phyloP scores from a whole-genome alignment of 2,888 invertebrate species.

The Muscina levida region DNA sequence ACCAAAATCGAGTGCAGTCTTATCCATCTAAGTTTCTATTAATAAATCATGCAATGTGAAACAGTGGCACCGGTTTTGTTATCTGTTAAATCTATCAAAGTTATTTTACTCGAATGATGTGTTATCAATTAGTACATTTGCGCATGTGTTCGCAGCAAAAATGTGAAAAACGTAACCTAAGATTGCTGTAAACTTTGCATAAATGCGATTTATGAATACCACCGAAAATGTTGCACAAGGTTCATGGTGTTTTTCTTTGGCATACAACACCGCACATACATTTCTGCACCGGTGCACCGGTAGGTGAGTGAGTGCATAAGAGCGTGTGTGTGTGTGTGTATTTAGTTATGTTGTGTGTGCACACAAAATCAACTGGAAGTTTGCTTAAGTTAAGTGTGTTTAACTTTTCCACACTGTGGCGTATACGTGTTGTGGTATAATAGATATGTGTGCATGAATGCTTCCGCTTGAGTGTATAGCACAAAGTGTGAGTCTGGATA shows the following conservation, averaged over 20 bases:
- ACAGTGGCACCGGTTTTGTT: too few species aligned
- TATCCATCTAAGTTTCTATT: too few species aligned
- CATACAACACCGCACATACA: too few species aligned
- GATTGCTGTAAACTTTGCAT: slow-evolving; percentile 56
- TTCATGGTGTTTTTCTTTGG: slow-evolving; percentile 28
- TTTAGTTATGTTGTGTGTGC: slow-evolving; percentile 11
- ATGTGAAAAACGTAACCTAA: background rate
- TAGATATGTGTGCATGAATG: background rate
- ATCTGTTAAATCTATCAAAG: too few species aligned
- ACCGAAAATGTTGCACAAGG: background rate
- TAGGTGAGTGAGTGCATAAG: background rate
- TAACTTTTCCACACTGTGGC: slow-evolving; percentile 34
- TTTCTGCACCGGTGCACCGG: too few species aligned
- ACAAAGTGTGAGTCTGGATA: background rate
- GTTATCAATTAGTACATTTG: too few species aligned
- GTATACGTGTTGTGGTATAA: slow-evolving; percentile 45
- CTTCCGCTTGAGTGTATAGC: background rate
- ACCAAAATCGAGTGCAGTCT: too few species aligned
- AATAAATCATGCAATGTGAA: too few species aligned
- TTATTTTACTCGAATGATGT: too few species aligned
- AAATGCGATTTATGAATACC: slow-evolving; percentile 54
- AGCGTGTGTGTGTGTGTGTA: background rate
- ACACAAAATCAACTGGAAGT: slow-evolving; percentile 40
- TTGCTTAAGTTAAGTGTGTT: slow-evolving; percentile 46
- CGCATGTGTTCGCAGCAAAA: too few species aligned